These are phyloP conservation scores for Odontomachus brunneus DNA, from an alignment of 1,140 invertebrate genomes.

Conservation along the genomic window DNA sequence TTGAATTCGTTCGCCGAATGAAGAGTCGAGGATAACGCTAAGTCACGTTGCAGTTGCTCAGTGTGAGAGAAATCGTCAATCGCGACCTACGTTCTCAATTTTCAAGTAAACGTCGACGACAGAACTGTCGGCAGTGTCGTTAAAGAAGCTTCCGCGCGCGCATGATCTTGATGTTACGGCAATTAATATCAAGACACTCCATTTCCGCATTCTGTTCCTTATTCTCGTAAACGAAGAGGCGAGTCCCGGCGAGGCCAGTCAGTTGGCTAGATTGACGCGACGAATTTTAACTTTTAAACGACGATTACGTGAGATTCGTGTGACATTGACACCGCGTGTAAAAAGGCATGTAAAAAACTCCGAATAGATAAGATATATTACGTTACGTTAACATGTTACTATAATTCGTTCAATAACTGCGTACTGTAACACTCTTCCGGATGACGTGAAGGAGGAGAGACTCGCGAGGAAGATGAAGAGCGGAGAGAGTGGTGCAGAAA, in stretches of 20 bases:
- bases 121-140: too few species aligned
- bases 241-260: too few species aligned
- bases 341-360: not conserved
- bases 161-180: too few species aligned
- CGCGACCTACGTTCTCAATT: not conserved
- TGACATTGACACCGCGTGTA: not conserved
- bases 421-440: slow-evolving; percentile 47
- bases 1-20: not conserved
- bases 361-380: slow-evolving; percentile 14
- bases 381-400: slow-evolving; percentile 6
- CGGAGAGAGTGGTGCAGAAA: not conserved
- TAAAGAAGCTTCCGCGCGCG: too few species aligned
- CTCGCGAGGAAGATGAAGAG: not conserved
- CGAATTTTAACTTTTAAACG: slow-evolving; percentile 13
- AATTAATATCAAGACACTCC: too few species aligned
- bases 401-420: not conserved
- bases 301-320: slow-evolving; percentile 23
- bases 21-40: not conserved
- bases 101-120: not conserved
- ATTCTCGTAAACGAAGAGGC: too few species aligned
- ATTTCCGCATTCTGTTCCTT: too few species aligned
- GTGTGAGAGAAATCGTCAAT: not conserved
- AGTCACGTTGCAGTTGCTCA: slow-evolving; percentile 9
- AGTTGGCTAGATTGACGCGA: not conserved
- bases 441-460: slow-evolving; percentile 37